Conservation (phyloP, 2,113 vertebrate species). For the Nanorana parkeri region DNA sequence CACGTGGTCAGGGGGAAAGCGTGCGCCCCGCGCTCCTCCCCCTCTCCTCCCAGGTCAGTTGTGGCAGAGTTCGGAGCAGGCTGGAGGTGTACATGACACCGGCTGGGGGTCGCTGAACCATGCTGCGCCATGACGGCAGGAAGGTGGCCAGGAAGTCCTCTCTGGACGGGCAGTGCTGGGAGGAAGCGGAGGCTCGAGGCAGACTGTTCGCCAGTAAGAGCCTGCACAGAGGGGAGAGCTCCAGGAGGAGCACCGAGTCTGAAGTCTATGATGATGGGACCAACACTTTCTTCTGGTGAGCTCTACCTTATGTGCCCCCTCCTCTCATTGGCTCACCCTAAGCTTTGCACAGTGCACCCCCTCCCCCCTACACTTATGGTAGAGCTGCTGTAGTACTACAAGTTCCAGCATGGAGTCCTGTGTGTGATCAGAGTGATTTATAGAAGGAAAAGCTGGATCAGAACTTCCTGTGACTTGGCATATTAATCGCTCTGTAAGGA, state of each 20-base stretch:
- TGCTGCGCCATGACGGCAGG: slow-evolving; percentile 39
- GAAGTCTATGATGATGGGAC: slow-evolving; percentile 95
- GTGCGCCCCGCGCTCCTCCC: not conserved
- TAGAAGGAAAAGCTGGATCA: too few species aligned
- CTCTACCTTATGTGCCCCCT: too few species aligned
- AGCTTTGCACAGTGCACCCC: too few species aligned
- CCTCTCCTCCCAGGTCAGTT: slow-evolving; percentile 16
- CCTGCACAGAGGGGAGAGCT: slow-evolving; percentile 25
- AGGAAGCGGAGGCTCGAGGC: not conserved
- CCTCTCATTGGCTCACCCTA: too few species aligned
- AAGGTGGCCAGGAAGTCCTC: slow-evolving; percentile 43
- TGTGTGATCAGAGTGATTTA: too few species aligned
- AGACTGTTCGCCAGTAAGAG: not conserved
- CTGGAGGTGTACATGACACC: not conserved
- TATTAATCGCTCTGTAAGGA: too few species aligned
- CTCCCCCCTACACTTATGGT: not conserved
- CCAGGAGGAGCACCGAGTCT: slow-evolving; percentile 81
- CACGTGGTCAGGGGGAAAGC: slow-evolving; percentile 39
- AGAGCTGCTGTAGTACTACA: not conserved
- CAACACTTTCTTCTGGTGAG: slow-evolving; percentile 98
- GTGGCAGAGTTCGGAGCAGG: slow-evolving; percentile 9
- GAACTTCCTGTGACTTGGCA: too few species aligned
- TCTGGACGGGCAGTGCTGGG: slow-evolving; percentile 42
- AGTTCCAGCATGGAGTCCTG: not conserved
- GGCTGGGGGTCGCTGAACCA: not conserved